These are phyloP conservation scores for Margaritifera margaritifera DNA, from an alignment of 2,888 invertebrate genomes.

Conservation along the genomic window DNA sequence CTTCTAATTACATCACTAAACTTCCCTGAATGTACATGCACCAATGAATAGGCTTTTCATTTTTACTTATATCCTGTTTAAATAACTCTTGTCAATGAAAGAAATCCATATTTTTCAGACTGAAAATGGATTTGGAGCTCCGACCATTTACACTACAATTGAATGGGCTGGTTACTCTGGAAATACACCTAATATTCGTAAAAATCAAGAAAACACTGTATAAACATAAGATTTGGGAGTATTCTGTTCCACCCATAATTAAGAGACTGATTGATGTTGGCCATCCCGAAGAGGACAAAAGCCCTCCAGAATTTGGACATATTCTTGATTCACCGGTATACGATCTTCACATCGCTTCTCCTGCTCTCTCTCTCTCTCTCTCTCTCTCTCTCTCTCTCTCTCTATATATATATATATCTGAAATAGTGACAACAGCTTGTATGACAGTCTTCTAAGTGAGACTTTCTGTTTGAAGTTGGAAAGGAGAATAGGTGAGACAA, in stretches of 20 bases:
- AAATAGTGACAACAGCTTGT: too few relatives aligned
- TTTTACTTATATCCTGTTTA: neutral
- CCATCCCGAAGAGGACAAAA: slow-evolving; percentile 24
- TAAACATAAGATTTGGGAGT: slow-evolving; percentile 25
- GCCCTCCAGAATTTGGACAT: slow-evolving; percentile 27
- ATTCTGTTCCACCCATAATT: slow-evolving; percentile 17
- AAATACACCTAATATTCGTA: slow-evolving; percentile 19
- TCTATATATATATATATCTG: too few relatives aligned
- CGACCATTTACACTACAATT: slow-evolving; percentile 25
- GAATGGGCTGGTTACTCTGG: slow-evolving; percentile 29
- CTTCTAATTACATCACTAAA: too few relatives aligned
- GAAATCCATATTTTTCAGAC: slow-evolving; percentile 11
- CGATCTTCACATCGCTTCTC: too few relatives aligned
- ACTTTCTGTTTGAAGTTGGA: too few relatives aligned
- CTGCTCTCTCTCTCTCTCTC: too few relatives aligned
- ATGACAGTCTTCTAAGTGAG: too few relatives aligned
- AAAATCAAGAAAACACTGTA: slow-evolving; percentile 26
- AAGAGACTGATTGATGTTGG: slow-evolving; percentile 29
- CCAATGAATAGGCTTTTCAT: too few relatives aligned
- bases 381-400: too few relatives aligned
- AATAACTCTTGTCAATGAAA: neutral
- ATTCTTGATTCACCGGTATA: neutral
- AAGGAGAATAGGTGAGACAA: too few relatives aligned
- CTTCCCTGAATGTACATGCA: too few relatives aligned
- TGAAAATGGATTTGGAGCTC: slow-evolving; percentile 33